phyloP scores from a whole-genome alignment of 2,113 vertebrate genomes.

The Tragelaphus scriptus region DNA sequence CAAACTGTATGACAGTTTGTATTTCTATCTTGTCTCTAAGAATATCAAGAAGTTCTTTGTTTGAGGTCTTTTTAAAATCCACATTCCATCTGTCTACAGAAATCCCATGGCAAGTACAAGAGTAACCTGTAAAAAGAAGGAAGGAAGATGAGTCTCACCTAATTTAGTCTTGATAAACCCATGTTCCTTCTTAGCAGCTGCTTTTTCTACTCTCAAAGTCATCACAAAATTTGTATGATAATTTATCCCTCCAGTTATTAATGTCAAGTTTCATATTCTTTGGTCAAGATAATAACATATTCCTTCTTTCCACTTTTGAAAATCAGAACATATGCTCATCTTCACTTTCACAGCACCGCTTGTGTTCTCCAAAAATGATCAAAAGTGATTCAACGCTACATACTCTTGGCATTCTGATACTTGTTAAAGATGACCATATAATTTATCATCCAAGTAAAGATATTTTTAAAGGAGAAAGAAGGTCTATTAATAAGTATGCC shows the following conservation, averaged over 20 bases:
- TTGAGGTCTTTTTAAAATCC: slow-evolving; percentile 10
- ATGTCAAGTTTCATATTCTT: not conserved
- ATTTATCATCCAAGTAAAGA: not conserved
- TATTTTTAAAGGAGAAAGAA: not conserved
- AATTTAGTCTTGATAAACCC: not conserved
- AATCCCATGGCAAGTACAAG: not conserved
- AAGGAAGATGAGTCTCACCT: not conserved
- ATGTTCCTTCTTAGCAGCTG: not conserved
- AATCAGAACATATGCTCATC: not conserved
- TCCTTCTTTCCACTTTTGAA: not conserved
- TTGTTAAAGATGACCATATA: not conserved
- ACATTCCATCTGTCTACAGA: not conserved
- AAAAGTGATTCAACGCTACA: not conserved
- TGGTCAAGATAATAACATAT: not conserved
- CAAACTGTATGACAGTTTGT: not conserved
- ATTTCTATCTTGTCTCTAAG: slow-evolving; percentile 13
- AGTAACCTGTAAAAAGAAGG: not conserved
- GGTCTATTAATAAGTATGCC: not conserved
- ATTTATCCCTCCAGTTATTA: not conserved
- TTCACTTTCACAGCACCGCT: not conserved
- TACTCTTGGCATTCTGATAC: not conserved
- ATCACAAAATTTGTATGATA: not conserved
- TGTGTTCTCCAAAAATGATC: not conserved
- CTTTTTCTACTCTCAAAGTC: not conserved
- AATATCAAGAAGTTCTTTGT: not conserved